Evolutionary conservation across 2,113 vertebrate genomes (phyloP), one percentile per base, ranked within the genome.

Genomic region (Theristicus caerulescens): DNA sequence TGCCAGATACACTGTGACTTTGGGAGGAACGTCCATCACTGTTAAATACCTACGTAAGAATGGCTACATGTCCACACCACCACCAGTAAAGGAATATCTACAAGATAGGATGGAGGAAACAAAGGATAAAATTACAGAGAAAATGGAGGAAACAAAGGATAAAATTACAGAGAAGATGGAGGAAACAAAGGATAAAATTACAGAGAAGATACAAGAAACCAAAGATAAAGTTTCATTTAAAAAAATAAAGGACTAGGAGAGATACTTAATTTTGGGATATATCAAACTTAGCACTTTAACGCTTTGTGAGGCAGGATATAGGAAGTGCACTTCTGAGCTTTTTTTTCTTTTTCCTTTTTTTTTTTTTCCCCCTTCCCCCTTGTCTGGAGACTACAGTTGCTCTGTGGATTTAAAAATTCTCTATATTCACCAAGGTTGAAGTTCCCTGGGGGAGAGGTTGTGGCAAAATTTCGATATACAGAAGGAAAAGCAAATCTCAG

Each of bases 191-290:
- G 98, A 98, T 82, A 98, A 98, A 36, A 95, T 99, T 70, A 98
- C 94, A 0, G 99, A 98, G 95, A 99, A 99, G 92, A 99, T 99
- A 98, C 99, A 99, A 81, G 99, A 99, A 97, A 99, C 99, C 96
- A 99, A 99, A 99, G 99, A 98, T 57, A 99, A 99, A 98, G 99
- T 99, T 93, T 98, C 99, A 32, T 99, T 99, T 92, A 98, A 99
- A 93, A 99, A 99, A 97, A 99, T 99, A 95, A 97, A 98, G 16
- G 98, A 99, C 64, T 99, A 99, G 91, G 58, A 77, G 25, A 94
- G 81, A 92, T 94, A 93, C 78, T 80, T 76, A 15, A 74, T 86
- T 88, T 88, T 93, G 66, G 10, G 65, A 67, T 86, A 51, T 90
- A 49, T 72, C 64, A 77, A 95, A 87, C 51, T 85, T 72, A 92